phyloP scores from a whole-genome alignment of 2,888 invertebrate genomes.

The Kryphioiulus occultus region DNA sequence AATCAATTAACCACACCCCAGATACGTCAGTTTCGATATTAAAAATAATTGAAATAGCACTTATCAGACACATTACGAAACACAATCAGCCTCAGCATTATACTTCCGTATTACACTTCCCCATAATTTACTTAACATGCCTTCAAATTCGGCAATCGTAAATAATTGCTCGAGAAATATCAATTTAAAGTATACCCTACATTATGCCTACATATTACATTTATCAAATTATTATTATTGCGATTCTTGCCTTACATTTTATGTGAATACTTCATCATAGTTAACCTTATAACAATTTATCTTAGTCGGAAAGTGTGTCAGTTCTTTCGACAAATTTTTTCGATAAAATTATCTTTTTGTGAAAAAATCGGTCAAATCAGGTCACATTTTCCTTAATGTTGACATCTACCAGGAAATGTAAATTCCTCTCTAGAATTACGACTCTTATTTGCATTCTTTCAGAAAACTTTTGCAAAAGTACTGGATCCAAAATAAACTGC shows the following conservation, averaged over 20 bases:
- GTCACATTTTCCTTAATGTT: background rate
- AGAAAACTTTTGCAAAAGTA: too few species aligned
- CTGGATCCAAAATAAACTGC: background rate
- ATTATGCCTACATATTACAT: too few species aligned
- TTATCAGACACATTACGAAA: background rate
- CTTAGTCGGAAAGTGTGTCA: background rate
- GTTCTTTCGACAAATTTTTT: background rate
- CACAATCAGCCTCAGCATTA: background rate
- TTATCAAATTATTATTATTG: too few species aligned
- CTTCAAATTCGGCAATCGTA: constrained; percentile 3
- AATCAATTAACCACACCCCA: background rate
- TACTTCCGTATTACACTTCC: background rate
- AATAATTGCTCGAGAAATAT: background rate
- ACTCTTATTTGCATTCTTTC: background rate
- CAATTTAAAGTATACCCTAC: too few species aligned
- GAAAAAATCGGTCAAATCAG: background rate
- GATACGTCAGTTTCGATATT: background rate
- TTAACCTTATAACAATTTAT: background rate
- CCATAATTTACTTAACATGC: background rate
- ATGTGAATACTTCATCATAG: too few species aligned
- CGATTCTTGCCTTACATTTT: too few species aligned
- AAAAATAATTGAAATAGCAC: background rate
- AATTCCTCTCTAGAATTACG: background rate
- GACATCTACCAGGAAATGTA: background rate
- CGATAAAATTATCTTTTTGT: background rate